Evolutionary conservation across 1,140 invertebrate species (phyloP), one percentile per base, ranked within the genome.

Genomic region (Oppia nitens): DNA sequence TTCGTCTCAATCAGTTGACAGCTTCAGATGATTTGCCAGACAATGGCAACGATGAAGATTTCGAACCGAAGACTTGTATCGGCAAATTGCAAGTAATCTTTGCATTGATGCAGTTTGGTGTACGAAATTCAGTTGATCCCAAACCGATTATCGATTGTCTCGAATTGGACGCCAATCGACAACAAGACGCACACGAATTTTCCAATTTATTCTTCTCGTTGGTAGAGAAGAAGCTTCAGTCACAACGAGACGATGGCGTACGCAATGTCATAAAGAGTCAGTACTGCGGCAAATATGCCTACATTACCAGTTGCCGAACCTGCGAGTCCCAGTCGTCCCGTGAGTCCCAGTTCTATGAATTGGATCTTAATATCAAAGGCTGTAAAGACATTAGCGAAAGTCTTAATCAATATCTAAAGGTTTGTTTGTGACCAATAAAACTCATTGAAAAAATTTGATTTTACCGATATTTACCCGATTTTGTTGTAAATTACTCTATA

Each of bases 141-240:
- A 75, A 74, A 24, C 75, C 74, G 60, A 76, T 83, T 64, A 77
- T 82, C 4, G 71, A 76, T 23, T 74, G 76, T 49, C 70, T 84
- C n/a, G 77, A 79, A 11, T 67, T 84, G 29, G 78, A 83, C 68
- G 77, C 78, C 51, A 74, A 72, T 40, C 75, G 76, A 28, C 82
- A 75, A 58, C 71, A 73, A 73, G 82, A 84, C 74, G 82, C 81
- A 28, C 78, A 83, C 69, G 82, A 84, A 70, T 83, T 83, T 71
- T 80, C 78, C 12, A 82, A 83, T 66, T 69, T 84, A 25, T 78
- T 83, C 62, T 71, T 83, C 55, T 76, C 76, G 45, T 71, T 81
- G 47, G 70, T 84, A 14, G 80, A 80, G 68, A 72, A 73, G 45
- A 73, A 74, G 56, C 64, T 79, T 2, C 70, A 69, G n/a, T 68